Conservation (phyloP, 2,888 invertebrate species). For the Athetis lepigone region DNA sequence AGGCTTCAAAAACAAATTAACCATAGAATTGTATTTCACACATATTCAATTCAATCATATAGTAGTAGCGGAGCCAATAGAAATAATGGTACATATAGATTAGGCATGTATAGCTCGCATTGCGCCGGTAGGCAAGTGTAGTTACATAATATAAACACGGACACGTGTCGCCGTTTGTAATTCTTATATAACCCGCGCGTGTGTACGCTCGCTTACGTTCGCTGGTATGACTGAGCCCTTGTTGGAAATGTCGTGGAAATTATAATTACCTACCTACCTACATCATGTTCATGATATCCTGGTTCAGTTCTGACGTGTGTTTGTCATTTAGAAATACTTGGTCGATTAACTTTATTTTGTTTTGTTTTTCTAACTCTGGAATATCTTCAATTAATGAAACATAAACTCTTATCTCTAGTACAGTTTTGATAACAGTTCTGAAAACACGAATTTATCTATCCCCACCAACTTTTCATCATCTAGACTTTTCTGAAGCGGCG, state of each 20-base stretch:
- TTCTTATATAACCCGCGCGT: constrained; percentile 72
- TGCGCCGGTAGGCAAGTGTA: constrained; percentile 66
- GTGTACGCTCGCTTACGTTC: constrained; percentile 64
- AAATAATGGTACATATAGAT: constrained; percentile 54
- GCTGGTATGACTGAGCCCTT: constrained; percentile 50
- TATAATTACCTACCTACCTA: constrained; percentile 57
- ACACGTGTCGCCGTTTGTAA: constrained; percentile 76
- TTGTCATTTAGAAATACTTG: constrained; percentile 15
- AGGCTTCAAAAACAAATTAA: constrained; percentile 1
- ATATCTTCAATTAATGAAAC: constrained; percentile 19
- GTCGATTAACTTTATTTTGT: constrained; percentile 5
- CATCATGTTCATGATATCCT: constrained; percentile 51
- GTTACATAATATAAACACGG: constrained; percentile 82
- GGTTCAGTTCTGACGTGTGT: constrained; percentile 29
- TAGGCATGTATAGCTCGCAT: constrained; percentile 49
- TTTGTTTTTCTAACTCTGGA: constrained; percentile 16
- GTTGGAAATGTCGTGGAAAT: constrained; percentile 52
- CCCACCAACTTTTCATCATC: constrained; percentile 48
- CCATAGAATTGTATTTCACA: constrained; percentile 13
- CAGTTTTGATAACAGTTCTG: constrained; percentile 42
- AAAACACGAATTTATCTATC: constrained; percentile 40
- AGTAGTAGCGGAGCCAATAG: constrained; percentile 55
- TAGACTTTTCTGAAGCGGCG: constrained; percentile 52
- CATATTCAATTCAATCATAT: constrained; percentile 48
- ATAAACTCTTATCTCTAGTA: constrained; percentile 26